Conservation (phyloP, 2,888 invertebrate species). For the Platerodrilus igneus region DNA sequence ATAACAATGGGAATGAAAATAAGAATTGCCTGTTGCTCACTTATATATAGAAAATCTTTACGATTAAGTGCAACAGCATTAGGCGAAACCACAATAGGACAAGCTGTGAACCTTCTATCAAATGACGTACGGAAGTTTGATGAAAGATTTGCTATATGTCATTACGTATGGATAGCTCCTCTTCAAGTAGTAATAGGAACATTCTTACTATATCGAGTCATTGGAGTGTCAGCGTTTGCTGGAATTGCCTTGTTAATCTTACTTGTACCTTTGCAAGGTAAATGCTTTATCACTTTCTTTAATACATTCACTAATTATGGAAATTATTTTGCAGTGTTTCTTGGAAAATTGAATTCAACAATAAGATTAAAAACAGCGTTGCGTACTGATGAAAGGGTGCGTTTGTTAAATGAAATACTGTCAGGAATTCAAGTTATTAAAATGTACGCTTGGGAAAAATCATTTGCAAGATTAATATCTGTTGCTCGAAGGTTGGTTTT, state of each 20-base stretch:
- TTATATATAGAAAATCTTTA: conserved; percentile 72
- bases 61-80: conserved; percentile 75
- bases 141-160: conserved; percentile 69
- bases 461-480: conserved; percentile 75
- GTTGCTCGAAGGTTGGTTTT: conserved; percentile 9
- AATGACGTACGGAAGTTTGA: conserved; percentile 88
- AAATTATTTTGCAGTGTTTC: conserved; percentile 2
- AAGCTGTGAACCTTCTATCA: conserved; percentile 55
- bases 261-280: conserved; percentile 49
- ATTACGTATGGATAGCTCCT: conserved; percentile 78
- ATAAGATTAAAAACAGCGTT: conserved; percentile 52
- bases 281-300: conserved; percentile 16
- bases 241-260: conserved; percentile 52
- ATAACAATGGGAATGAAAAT: conserved; percentile 80
- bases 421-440: conserved; percentile 84
- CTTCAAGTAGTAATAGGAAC: conserved; percentile 69
- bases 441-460: conserved; percentile 95
- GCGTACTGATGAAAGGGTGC: conserved; percentile 61
- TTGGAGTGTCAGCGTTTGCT: conserved; percentile 51
- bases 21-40: conserved; percentile 73
- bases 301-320: not conserved
- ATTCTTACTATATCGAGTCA: conserved; percentile 59
- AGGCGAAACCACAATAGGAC: conserved; percentile 74
- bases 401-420: conserved; percentile 67
- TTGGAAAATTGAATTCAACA: conserved; percentile 26